A percentile compares a stretch with the other conserved stretches of the same genome.
phyloP scores from a whole-genome alignment of 2,113 vertebrate species.

The Malurus cyaneus region DNA sequence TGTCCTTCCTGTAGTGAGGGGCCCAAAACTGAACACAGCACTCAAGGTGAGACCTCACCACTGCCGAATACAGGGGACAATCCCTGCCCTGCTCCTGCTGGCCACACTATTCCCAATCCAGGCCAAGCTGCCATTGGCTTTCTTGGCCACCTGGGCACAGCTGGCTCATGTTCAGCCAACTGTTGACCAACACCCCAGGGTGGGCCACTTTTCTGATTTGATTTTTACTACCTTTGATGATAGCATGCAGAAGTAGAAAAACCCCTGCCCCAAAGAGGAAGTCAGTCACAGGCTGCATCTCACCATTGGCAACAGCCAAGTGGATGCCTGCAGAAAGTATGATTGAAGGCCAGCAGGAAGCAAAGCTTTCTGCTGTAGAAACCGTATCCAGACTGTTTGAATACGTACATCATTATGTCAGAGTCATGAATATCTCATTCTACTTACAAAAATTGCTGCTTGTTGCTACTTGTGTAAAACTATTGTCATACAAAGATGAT shows the following conservation, averaged over 20 bases:
- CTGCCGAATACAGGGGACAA: accelerated
- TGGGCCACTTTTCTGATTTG: accelerated
- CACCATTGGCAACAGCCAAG: background rate
- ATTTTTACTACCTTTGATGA: accelerated
- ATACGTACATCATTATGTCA: background rate
- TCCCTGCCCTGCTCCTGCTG: background rate
- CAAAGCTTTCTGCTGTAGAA: background rate
- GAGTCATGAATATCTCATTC: background rate
- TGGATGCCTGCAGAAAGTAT: background rate
- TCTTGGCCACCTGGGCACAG: background rate
- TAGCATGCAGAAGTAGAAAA: background rate
- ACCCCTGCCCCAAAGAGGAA: background rate
- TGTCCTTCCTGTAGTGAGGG: background rate
- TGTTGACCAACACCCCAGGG: accelerated
- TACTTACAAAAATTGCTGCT: background rate
- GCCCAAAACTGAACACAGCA: accelerated
- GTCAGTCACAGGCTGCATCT: background rate
- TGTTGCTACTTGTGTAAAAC: background rate
- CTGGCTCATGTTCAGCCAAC: background rate
- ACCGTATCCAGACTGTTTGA: background rate
- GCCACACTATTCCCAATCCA: background rate
- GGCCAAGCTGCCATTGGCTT: background rate
- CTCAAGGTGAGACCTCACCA: accelerated
- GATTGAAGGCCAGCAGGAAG: background rate
- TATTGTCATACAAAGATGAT: background rate